phyloP scores from a whole-genome alignment of 2,797 vertebrate genomes.

The Ctenopoma multispine region DNA sequence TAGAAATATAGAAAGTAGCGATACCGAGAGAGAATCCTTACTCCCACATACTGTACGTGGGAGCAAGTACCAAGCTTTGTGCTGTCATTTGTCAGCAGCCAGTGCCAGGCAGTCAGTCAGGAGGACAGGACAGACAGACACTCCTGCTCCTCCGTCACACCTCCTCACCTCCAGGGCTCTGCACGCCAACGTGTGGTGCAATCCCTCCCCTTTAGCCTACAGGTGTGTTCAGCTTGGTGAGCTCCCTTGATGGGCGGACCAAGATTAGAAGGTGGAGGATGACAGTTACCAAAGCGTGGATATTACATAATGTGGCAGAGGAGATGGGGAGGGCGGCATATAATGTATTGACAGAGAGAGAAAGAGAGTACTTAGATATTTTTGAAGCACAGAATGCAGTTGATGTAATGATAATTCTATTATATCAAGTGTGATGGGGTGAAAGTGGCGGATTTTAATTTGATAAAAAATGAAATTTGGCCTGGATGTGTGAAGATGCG shows the following conservation, averaged over 20 bases:
- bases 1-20: conserved; percentile 67
- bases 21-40: conserved; percentile 75
- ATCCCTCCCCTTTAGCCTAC: conserved; percentile 75
- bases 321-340: conserved; percentile 43
- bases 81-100: conserved; percentile 80
- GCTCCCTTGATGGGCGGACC: conserved; percentile 48
- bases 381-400: conserved; percentile 46
- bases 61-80: conserved; percentile 79
- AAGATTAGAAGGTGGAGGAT: conserved; percentile 53
- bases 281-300: conserved; percentile 55
- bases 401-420: conserved; percentile 27
- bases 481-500: conserved; percentile 35
- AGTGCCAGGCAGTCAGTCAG: conserved; percentile 66
- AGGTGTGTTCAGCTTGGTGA: conserved; percentile 73
- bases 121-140: conserved; percentile 46
- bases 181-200: conserved; percentile 55
- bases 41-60: conserved; percentile 76
- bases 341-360: conserved; percentile 41
- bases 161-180: conserved; percentile 59
- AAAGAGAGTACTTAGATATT: conserved; percentile 47
- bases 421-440: conserved; percentile 16
- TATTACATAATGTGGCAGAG: conserved; percentile 69
- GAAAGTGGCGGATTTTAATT: conserved; percentile 30
- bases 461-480: conserved; percentile 50
- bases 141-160: conserved; percentile 54